Percentiles rank a stretch among this genome's conserved stretches.
phyloP scores from a whole-genome alignment of 2,113 vertebrate genomes.

The Marcusenius ussheri region DNA sequence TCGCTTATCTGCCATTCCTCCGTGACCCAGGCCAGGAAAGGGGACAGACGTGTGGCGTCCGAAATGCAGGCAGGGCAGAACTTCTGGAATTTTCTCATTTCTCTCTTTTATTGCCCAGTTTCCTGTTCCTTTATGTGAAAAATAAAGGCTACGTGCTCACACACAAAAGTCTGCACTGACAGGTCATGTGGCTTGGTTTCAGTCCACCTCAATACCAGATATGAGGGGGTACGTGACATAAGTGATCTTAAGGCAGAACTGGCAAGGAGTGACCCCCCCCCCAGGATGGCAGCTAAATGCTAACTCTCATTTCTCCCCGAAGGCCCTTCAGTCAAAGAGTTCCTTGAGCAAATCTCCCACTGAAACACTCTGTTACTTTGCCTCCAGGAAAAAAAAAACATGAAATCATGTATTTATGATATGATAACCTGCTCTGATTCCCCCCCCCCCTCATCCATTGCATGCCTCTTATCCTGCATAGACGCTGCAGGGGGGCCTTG shows the following conservation, averaged over 20 bases:
- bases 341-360: not conserved
- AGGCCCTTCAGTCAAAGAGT: not conserved
- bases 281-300: not conserved
- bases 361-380: not conserved
- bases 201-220: not conserved
- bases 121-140: not conserved
- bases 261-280: not conserved
- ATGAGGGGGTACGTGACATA: not conserved
- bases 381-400: not conserved
- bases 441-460: not conserved
- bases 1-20: not conserved
- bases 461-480: not conserved
- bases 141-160: not conserved
- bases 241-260: not conserved
- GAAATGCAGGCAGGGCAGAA: not conserved
- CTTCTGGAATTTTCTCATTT: not conserved
- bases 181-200: not conserved
- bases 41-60: not conserved
- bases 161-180: not conserved
- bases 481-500: not conserved
- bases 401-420: not conserved
- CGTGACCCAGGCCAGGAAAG: not conserved
- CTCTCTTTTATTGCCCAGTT: not conserved
- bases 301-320: not conserved
- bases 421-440: not conserved